Evolutionary conservation across 2,113 vertebrate species (phyloP), one percentile per base, ranked within the genome.

Genomic region (Patagioenas fasciata): DNA sequence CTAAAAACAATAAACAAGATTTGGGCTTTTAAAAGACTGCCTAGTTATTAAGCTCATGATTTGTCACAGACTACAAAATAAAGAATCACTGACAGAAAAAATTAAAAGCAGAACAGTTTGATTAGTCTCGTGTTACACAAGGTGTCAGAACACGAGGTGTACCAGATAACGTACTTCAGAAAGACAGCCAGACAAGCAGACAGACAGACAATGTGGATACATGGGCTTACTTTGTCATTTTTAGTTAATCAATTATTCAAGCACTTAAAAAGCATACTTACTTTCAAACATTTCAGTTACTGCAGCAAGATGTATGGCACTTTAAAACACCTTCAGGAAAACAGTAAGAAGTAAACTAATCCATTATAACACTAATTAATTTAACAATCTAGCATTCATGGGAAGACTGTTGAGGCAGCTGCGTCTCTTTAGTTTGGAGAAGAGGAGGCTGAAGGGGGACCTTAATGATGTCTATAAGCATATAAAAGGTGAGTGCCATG

Each of bases 231-330:
- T 66, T 70, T 9, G 77, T 51, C 8, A 66, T 34, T 50, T 91
- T 74, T 56, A 83, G 36, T 50, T 77, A 50, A 50, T 64, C 28
- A 84, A 17, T 20, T 31, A 51, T 31, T 84, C 29, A 53, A 74
- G 44, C 28, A 56, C 65, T 54, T 75, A 60, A 54, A 88, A 34
- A 74, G 58, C 83, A 40, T 79, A 97, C 97, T 80, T 97, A 99
- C 98, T 97, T 97, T 98, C 97, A 40, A 99, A 97, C 95, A 98
- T 96, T 26, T 98, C 97, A 78, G 94, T 97, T 32, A 99, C 97
- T 88, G 96, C 96, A 93, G 97, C 97, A 73, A 98, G 98, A 80
- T 98, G 98, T 21, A 97, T 54, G 67, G 97, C 97, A 75, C 95
- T 96, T 90, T 97, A 95, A 97, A 98, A 98, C 36, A 98, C 89